Base-by-base conservation (phyloP, 2,797 vertebrate species). In the Toxotes lorentzi region DNA sequence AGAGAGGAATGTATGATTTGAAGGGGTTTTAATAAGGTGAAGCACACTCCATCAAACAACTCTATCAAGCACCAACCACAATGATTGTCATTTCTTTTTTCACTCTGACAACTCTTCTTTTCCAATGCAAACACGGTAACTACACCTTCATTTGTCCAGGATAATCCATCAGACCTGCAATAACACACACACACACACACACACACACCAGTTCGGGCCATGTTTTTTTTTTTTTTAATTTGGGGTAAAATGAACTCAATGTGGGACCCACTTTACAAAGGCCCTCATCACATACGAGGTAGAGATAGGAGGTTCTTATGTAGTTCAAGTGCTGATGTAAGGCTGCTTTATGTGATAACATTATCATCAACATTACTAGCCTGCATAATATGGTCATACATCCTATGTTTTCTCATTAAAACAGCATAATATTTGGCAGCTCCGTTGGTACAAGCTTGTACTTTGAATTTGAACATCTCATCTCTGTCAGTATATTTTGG, bases 21-120 rank as follows among this genome's bases (percentile, higher is more conserved):
- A 41, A 65, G 61, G 43, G 57, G 47, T 75, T 89, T 86, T 82
- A 75, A 89, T 79, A 81, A 81, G 66, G 73, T 86, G 79, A 77
- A 85, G 72, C 41, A 65, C 65, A 48, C 74, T 69, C 27, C 65
- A 67, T 77, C 51, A 50, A 73, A 83, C 60, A 43, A n/a, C 65
- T 82, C 54, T 48, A 80, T 82, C 78, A 65, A 40, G 54, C 58
- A 60, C 27, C 58, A 24, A 23, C 51, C 72, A 54, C 21, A 75
- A 34, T 4, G 17, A 59, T 30, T 56, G 7, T 21, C 4, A 10
- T 34, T 53, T 17, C 3, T 71, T 30, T 32, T 47, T 32, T 58
- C 7, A 40, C 43, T 34, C 4, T 50, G 2, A 47, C n/a, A 38
- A 30, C 4, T 66, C 5, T 65, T 38, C 3, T 30, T 65, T 21